phyloP scores from a whole-genome alignment of 2,888 invertebrate species.

The Polietes domitor region DNA sequence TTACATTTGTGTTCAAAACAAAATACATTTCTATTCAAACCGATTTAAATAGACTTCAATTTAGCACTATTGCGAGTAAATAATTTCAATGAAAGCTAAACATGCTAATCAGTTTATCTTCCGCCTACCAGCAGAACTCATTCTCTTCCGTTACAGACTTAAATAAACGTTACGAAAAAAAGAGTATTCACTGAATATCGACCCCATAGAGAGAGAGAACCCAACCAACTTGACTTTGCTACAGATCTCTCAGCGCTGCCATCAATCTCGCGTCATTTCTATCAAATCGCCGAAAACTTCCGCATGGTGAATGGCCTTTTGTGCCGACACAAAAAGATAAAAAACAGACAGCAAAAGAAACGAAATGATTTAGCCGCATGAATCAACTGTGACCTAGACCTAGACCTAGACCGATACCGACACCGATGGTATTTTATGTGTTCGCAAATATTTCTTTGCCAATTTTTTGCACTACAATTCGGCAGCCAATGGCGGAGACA shows the following conservation, averaged over 20 bases:
- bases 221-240: not conserved
- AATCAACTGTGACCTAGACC: slow-evolving; percentile 60
- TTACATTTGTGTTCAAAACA: too few species aligned
- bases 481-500: slow-evolving; percentile 7
- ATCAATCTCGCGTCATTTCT: not conserved
- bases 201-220: too few species aligned
- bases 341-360: slow-evolving; percentile 6
- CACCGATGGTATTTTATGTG: not conserved
- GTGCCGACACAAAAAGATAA: not conserved
- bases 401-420: slow-evolving; percentile 52
- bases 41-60: too few species aligned
- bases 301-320: slow-evolving; percentile 47
- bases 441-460: not conserved
- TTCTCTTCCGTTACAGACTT: not conserved
- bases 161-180: not conserved
- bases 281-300: slow-evolving; percentile 31
- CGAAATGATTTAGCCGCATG: slow-evolving; percentile 21
- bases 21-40: too few species aligned
- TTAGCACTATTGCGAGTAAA: too few species aligned
- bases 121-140: not conserved
- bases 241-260: not conserved
- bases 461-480: slow-evolving; percentile 13
- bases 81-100: too few species aligned
- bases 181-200: not conserved
- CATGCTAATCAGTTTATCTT: not conserved